Conservation (phyloP, 2,888 invertebrate species). For the Drosophila phalerata region DNA sequence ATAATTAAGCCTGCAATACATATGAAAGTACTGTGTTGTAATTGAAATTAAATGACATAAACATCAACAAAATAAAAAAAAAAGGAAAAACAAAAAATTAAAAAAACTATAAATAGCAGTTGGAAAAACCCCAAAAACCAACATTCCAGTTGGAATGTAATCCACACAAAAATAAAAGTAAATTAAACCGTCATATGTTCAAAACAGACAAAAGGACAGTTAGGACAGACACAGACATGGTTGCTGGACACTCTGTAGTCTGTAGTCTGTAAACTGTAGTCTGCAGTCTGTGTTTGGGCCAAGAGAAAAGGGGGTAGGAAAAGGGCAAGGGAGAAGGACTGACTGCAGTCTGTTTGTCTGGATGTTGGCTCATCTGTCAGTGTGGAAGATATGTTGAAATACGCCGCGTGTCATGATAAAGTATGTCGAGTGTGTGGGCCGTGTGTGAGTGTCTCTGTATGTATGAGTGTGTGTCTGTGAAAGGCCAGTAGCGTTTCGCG, state of each 20-base stretch:
- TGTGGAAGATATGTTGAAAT: slow-evolving; percentile 81
- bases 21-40: slow-evolving; percentile 40
- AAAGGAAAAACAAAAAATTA: slow-evolving; percentile 11
- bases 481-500: slow-evolving; percentile 34
- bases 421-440: slow-evolving; percentile 57
- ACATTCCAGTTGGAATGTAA: slow-evolving; percentile 69
- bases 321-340: slow-evolving; percentile 10
- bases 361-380: slow-evolving; percentile 80
- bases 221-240: slow-evolving; percentile 35
- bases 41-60: slow-evolving; percentile 79
- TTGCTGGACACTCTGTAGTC: slow-evolving; percentile 25
- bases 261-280: slow-evolving; percentile 8
- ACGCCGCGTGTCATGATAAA: slow-evolving; percentile 80
- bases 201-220: slow-evolving; percentile 56
- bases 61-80: slow-evolving; percentile 58
- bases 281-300: neutral
- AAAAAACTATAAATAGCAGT: slow-evolving; percentile 66
- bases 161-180: slow-evolving; percentile 80
- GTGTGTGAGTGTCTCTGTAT: slow-evolving; percentile 5
- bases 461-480: neutral
- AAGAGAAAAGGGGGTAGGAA: neutral
- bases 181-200: slow-evolving; percentile 83
- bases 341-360: slow-evolving; percentile 64
- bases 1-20: slow-evolving; percentile 51
- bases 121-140: slow-evolving; percentile 49